Evolutionary conservation across 2,797 vertebrate species (phyloP).

Genomic region (Bovichtus variegatus): DNA sequence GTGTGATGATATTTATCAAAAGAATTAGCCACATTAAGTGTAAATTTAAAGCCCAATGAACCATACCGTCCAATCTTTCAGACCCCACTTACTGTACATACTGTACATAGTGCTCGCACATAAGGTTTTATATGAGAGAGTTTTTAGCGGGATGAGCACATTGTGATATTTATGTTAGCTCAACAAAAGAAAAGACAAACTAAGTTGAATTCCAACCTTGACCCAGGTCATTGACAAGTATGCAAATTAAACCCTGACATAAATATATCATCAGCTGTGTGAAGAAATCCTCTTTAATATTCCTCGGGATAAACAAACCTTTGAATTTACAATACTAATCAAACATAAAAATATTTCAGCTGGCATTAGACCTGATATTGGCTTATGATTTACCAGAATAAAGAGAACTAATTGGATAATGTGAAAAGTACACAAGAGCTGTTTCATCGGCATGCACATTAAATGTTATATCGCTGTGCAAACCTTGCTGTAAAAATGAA

Average conservation of each 20-base stretch:
- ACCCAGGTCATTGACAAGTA: conserved; percentile 15
- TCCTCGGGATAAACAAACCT: neutral
- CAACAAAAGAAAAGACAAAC: conserved; percentile 1
- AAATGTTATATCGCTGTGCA: conserved; percentile 13
- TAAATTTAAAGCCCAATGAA: neutral
- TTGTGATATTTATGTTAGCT: conserved; percentile 3
- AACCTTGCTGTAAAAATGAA: conserved; percentile 5
- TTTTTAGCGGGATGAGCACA: neutral
- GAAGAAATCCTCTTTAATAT: neutral
- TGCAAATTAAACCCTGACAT: conserved; percentile 4
- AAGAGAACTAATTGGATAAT: conserved; percentile 26
- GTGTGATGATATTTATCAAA: neutral
- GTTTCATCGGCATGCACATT: conserved; percentile 9
- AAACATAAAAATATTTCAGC: conserved; percentile 2
- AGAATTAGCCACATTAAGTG: neutral
- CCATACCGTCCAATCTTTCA: neutral
- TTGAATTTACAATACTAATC: conserved; percentile 10
- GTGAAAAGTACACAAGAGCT: conserved; percentile 16
- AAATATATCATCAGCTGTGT: neutral
- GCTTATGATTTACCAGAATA: conserved; percentile 8
- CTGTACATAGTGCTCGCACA: neutral
- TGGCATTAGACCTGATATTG: conserved; percentile 15
- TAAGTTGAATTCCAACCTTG: conserved; percentile 10
- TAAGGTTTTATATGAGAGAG: neutral
- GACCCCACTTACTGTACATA: neutral